A percentile compares a stretch with the other conserved stretches of the same genome.
phyloP scores from a whole-genome alignment of 2,888 invertebrate species.

The Drosophila histrio region DNA sequence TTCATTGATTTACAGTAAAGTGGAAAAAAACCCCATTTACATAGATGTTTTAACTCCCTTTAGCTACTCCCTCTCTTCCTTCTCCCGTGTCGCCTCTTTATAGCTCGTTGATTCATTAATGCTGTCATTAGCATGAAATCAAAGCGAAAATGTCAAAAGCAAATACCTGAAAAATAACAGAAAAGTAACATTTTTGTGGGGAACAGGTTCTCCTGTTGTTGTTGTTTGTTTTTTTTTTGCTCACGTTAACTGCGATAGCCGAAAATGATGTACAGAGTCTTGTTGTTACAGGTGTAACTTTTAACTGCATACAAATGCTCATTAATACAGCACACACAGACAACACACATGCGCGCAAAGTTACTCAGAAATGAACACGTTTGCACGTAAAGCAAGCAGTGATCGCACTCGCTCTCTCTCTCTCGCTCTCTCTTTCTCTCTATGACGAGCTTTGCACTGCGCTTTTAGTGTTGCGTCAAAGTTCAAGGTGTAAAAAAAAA shows the following conservation, averaged over 20 bases:
- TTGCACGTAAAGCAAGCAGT: constrained; percentile 10
- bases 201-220: constrained; percentile 36
- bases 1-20: constrained; percentile 51
- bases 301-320: constrained; percentile 29
- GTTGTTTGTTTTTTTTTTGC: not conserved
- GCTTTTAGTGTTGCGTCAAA: constrained; percentile 60
- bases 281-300: constrained; percentile 40
- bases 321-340: constrained; percentile 17
- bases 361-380: constrained; percentile 13
- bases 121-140: constrained; percentile 51
- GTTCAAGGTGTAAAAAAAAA: constrained; percentile 67
- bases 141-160: constrained; percentile 60
- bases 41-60: constrained; percentile 29
- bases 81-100: not conserved
- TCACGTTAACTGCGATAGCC: constrained; percentile 8
- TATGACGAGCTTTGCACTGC: constrained; percentile 45
- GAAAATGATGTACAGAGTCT: constrained; percentile 16
- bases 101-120: constrained; percentile 34
- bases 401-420: not conserved
- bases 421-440: not conserved
- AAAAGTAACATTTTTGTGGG: constrained; percentile 22
- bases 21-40: constrained; percentile 42
- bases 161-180: constrained; percentile 17
- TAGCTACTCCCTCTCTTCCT: not conserved
- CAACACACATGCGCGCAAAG: not conserved